Evolutionary conservation across 2,888 invertebrate species (phyloP).

Genomic region (Leptopilina syphax): DNA sequence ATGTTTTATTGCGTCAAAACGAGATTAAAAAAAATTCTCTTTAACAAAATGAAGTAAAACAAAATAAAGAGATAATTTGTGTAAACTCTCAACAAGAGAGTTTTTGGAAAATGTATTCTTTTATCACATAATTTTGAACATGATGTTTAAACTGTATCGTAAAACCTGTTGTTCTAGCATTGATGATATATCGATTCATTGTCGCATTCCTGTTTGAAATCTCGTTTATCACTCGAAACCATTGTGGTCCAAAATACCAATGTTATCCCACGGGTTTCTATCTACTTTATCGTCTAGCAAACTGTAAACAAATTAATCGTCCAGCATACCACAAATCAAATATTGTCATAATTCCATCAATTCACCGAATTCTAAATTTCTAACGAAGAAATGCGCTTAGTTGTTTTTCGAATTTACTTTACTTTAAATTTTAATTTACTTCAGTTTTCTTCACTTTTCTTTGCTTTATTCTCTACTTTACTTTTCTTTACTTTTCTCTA

Average conservation of each 20-base stretch:
- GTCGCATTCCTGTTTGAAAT: conserved; percentile 47
- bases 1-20: too few relatives aligned
- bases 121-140: neutral
- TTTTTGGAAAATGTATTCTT: conserved; percentile 1
- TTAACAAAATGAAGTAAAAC: too few relatives aligned
- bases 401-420: conserved; percentile 44
- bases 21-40: too few relatives aligned
- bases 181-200: conserved; percentile 48
- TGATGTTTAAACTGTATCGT: neutral
- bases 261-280: conserved; percentile 38
- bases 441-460: too few relatives aligned
- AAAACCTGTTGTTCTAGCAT: conserved; percentile 48
- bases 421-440: neutral
- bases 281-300: conserved; percentile 59
- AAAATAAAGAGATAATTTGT: neutral
- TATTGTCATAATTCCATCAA: conserved; percentile 63
- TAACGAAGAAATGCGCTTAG: conserved; percentile 50
- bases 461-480: too few relatives aligned
- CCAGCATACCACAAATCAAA: conserved; percentile 65
- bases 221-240: conserved; percentile 49
- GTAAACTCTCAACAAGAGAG: too few relatives aligned
- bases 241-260: conserved; percentile 36
- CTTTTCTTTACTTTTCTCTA: too few relatives aligned
- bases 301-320: conserved; percentile 71
- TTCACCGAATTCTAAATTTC: conserved; percentile 44